Percentiles rank a stretch among this genome's conserved stretches.
Conservation (phyloP, 2,888 invertebrate genomes). For the Temnothorax rugatulus region DNA sequence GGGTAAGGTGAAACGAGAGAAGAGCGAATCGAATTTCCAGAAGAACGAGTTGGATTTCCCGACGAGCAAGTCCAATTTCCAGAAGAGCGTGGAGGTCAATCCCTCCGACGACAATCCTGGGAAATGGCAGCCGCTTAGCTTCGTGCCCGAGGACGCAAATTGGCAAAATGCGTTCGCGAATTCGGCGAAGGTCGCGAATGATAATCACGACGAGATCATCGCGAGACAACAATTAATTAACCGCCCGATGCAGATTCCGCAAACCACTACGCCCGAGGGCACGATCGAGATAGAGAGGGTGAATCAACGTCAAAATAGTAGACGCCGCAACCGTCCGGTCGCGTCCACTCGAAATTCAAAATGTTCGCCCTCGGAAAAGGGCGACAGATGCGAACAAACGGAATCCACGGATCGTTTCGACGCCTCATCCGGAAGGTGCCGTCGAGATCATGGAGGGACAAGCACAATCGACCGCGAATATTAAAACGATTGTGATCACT, state of each 20-base stretch:
- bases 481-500: neutral
- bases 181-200: neutral
- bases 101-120: neutral
- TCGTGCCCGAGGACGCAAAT: neutral
- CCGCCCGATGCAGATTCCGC: neutral
- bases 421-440: neutral
- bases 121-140: conserved; percentile 24
- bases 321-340: neutral
- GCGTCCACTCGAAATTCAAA: neutral
- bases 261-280: neutral
- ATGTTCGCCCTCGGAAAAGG: neutral
- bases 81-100: neutral
- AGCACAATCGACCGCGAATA: neutral
- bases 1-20: conserved; percentile 26
- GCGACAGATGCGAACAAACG: neutral
- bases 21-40: neutral
- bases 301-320: neutral
- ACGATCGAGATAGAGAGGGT: neutral
- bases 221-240: neutral
- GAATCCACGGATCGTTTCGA: neutral
- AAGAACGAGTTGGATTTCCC: neutral
- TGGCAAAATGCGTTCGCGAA: conserved; percentile 7
- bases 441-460: neutral
- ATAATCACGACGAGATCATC: neutral
- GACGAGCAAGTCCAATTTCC: neutral